These are phyloP conservation scores for Lycocerus yunnanus DNA, from an alignment of 2,888 invertebrate genomes.

Conservation along the genomic window DNA sequence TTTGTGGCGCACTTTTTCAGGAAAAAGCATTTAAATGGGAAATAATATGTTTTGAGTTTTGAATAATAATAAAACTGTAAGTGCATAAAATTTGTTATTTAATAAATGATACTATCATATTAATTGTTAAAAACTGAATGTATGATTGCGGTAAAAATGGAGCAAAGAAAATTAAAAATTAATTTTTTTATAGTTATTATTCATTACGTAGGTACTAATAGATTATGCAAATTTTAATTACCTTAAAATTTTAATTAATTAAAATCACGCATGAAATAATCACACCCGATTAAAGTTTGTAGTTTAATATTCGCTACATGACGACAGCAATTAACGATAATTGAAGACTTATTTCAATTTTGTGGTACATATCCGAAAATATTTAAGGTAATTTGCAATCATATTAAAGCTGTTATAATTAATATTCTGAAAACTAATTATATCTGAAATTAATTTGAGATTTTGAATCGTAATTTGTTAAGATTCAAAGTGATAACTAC, in stretches of 20 bases:
- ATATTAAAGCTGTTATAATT: not conserved
- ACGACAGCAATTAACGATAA: conserved; percentile 31
- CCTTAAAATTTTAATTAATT: conserved; percentile 40
- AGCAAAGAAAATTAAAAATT: not conserved
- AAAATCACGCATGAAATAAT: conserved; percentile 36
- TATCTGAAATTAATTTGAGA: not conserved
- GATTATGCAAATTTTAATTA: conserved; percentile 26
- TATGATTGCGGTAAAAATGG: too few relatives aligned
- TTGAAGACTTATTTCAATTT: conserved; percentile 9
- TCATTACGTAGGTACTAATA: not conserved
- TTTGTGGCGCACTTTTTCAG: too few relatives aligned
- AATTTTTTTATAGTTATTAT: not conserved
- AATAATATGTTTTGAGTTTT: too few relatives aligned
- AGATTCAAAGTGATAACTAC: not conserved
- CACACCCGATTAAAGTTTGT: conserved; percentile 36
- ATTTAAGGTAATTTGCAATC: not conserved
- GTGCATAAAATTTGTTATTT: too few relatives aligned
- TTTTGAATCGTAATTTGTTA: not conserved
- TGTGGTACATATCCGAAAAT: not conserved
- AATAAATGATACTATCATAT: too few relatives aligned
- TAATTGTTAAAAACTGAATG: too few relatives aligned
- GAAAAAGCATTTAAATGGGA: too few relatives aligned
- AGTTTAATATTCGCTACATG: conserved; percentile 30
- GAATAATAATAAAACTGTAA: too few relatives aligned
- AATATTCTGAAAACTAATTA: not conserved